Percentiles rank a stretch among this genome's conserved stretches.
Evolutionary conservation across 92 coral and sea anemone species (phyloP).

Genomic region (Isaurus tuberculatus): DNA sequence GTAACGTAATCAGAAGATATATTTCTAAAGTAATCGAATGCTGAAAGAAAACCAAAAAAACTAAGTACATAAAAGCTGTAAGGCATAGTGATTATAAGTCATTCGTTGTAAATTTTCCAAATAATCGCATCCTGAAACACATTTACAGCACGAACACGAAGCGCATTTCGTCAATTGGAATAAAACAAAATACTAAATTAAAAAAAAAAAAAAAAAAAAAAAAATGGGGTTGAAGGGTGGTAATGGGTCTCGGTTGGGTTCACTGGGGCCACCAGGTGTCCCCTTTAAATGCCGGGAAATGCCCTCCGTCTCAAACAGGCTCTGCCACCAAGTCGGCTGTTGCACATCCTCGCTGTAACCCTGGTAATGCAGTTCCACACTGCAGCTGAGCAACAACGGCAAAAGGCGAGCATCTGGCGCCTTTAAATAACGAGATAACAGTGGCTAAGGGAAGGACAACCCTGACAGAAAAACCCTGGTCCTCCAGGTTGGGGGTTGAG

Average conservation of each 20-base stretch:
- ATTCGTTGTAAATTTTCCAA: too few relatives aligned
- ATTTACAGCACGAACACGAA: too few relatives aligned
- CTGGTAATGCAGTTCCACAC: conserved; percentile 19
- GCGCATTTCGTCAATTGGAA: too few relatives aligned
- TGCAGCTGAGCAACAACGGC: conserved; percentile 39
- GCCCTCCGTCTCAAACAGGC: conserved; percentile 44
- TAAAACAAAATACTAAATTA: too few relatives aligned
- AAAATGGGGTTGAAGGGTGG: conserved; percentile 30
- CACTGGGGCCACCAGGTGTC: conserved; percentile 13
- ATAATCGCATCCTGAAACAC: too few relatives aligned
- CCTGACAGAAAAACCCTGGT: conserved; percentile 44
- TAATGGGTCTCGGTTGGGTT: conserved; percentile 30
- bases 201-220: too few relatives aligned
- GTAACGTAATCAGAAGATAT: too few relatives aligned
- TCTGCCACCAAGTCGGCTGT: conserved; percentile 8
- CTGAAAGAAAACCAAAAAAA: too few relatives aligned
- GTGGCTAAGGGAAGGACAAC: conserved; percentile 52
- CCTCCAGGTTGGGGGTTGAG: too few relatives aligned
- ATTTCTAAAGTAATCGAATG: too few relatives aligned
- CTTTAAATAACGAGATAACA: conserved; percentile 16
- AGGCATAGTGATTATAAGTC: too few relatives aligned
- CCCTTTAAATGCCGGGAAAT: conserved; percentile 21
- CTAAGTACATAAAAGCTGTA: too few relatives aligned
- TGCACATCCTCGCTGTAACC: conserved; percentile 19
- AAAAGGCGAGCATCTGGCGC: conserved; percentile 30